These are phyloP conservation scores for Syngnathoides biaculeatus DNA, from an alignment of 2,113 vertebrate genomes.

Conservation along the genomic window DNA sequence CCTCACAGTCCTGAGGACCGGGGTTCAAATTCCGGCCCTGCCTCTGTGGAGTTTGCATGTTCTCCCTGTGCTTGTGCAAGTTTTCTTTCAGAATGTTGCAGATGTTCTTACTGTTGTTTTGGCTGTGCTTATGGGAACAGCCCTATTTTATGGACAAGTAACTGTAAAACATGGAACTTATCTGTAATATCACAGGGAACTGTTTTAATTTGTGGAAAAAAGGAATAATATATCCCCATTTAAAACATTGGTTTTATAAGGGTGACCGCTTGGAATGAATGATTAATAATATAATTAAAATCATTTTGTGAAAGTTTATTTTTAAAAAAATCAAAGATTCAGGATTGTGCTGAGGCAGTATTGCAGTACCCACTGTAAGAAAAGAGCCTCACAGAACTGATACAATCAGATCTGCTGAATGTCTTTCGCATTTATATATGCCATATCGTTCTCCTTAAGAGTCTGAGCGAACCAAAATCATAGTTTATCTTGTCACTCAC, in stretches of 20 bases:
- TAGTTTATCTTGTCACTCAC: slow-evolving; percentile 16
- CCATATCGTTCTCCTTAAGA: slow-evolving; percentile 9
- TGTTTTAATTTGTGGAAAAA: too few species aligned
- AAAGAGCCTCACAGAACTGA: background rate
- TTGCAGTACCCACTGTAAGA: background rate
- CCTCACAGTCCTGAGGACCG: too few species aligned
- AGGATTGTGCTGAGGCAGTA: background rate
- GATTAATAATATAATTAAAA: background rate
- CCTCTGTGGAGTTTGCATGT: too few species aligned
- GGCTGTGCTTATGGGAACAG: too few species aligned
- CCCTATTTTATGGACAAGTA: too few species aligned
- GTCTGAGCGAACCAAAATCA: background rate
- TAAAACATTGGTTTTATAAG: background rate
- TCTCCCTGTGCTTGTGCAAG: too few species aligned
- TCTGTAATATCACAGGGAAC: too few species aligned
- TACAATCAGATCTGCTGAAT: background rate
- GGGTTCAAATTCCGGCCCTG: too few species aligned
- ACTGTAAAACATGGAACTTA: too few species aligned
- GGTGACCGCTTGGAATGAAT: background rate
- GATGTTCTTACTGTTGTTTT: too few species aligned
- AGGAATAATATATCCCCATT: background rate
- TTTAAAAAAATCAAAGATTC: background rate
- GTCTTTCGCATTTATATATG: slow-evolving; percentile 14
- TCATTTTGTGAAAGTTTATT: background rate
- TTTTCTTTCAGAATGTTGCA: too few species aligned